Conservation (phyloP, 2,888 invertebrate species). For the Mythimna pallens region DNA sequence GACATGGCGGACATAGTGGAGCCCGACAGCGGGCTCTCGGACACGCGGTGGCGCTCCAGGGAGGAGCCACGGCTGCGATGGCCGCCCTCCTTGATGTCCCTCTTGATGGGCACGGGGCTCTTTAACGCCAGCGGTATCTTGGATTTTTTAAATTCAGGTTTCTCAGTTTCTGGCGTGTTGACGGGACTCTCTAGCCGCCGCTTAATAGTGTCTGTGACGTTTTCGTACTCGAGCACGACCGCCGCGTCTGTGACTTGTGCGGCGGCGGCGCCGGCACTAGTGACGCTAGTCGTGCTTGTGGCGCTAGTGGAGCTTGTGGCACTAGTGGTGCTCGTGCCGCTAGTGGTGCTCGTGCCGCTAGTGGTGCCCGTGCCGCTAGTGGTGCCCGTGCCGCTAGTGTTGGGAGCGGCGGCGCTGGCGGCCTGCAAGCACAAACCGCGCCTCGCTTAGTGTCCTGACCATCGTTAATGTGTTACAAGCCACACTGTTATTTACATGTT, state of each 20-base stretch:
- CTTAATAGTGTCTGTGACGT: slow-evolving; percentile 92
- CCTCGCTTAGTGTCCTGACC: slow-evolving; percentile 60
- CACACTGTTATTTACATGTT: slow-evolving; percentile 69
- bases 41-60: slow-evolving; percentile 68
- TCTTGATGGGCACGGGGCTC: slow-evolving; percentile 84
- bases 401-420: slow-evolving; percentile 55
- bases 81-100: slow-evolving; percentile 78
- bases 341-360: slow-evolving; percentile 35
- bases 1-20: slow-evolving; percentile 73
- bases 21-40: slow-evolving; percentile 64
- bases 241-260: slow-evolving; percentile 41
- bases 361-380: neutral
- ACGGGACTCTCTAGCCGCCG: slow-evolving; percentile 89
- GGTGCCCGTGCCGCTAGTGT: neutral
- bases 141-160: slow-evolving; percentile 83
- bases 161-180: slow-evolving; percentile 82
- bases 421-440: slow-evolving; percentile 82
- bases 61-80: slow-evolving; percentile 77
- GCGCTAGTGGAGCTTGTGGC: neutral
- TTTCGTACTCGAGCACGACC: slow-evolving; percentile 86
- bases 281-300: neutral
- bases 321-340: slow-evolving; percentile 41
- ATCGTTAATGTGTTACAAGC: slow-evolving; percentile 68
- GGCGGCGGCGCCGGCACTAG: slow-evolving; percentile 3
- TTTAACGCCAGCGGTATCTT: slow-evolving; percentile 85